Base-by-base conservation (phyloP, 2,797 vertebrate species). In the Gobio occitaniae region DNA sequence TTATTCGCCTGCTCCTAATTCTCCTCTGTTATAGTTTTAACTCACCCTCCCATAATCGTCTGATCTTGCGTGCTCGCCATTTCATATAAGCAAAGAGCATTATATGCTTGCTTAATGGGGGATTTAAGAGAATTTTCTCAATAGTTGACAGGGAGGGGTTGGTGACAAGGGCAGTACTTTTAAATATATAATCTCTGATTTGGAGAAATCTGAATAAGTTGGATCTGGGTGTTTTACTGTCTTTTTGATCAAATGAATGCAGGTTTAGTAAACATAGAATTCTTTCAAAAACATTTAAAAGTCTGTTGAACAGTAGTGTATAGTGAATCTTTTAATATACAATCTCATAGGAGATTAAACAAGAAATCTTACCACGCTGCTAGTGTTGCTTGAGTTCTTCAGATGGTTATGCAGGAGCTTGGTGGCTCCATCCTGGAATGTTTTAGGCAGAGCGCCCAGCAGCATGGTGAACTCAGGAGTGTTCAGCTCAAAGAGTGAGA, bases 381-480 rank as follows among this genome's bases (percentile, higher is more conserved):
- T 95, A 86, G 96, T 96, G 90, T 97, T 98, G 92, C 96, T 97
- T 82, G 96, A 96, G 91, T 96, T 97, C 94, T 97, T 97, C 89
- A 97, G 95, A 93, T 97, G 97, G 92, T 95, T 97, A 89, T 97
- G 97, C 80, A 97, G 94, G 72, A 97, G 96, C 92, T 97, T 97
- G 91, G 97, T 97, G 93, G 97, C 96, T 92, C 97, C 97, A 89
- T 97, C 97, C 94, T 97, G 97, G 94, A 97, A 97, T 91, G 97
- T 97, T 95, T 97, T 97, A 82, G 97, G 97, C 94, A 97, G 94
- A 90, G 97, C 97, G 90, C 96, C 97, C 92, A 97, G 95, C 94
- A 97, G 93, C 97, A 97, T 97, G 90, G 96, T 97, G 95, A 97
- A 97, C 93, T 97, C 97, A 0, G 97, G 97, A 19, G 97, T 97